These are phyloP conservation scores for Autographa gamma DNA, from an alignment of 2,888 invertebrate species.

Conservation along the genomic window DNA sequence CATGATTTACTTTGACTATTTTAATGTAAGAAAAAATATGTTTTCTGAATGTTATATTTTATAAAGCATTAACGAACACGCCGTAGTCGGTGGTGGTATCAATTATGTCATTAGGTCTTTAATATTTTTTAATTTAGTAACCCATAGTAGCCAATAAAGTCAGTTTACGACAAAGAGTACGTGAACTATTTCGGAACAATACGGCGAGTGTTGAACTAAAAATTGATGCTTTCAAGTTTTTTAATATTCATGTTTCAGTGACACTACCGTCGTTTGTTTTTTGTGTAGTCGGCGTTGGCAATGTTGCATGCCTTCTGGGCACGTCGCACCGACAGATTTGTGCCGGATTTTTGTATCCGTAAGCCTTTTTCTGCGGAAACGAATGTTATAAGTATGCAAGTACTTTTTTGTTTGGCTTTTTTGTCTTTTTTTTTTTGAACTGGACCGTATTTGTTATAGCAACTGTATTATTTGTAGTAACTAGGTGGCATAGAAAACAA, in stretches of 20 bases:
- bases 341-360: slow-evolving; percentile 26
- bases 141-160: no score
- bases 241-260: slow-evolving; percentile 43
- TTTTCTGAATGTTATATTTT: no score
- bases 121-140: no score
- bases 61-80: no score
- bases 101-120: no score
- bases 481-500: no score
- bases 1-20: background rate
- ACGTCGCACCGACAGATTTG: slow-evolving; percentile 25
- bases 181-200: background rate
- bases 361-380: slow-evolving; percentile 23
- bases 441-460: background rate
- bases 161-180: no score
- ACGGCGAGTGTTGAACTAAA: slow-evolving; percentile 33
- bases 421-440: background rate
- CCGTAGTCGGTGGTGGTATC: no score
- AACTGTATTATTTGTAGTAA: no score
- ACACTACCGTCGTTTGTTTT: slow-evolving; percentile 21
- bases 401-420: background rate
- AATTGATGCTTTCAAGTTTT: slow-evolving; percentile 30
- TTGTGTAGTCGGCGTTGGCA: slow-evolving; percentile 34
- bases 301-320: slow-evolving; percentile 35
- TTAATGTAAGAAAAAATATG: no score
- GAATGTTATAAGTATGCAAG: slow-evolving; percentile 17